A percentile compares a stretch with the other conserved stretches of the same genome.
phyloP scores from a whole-genome alignment of 2,888 invertebrate genomes.

The Diplazon laetatorius region DNA sequence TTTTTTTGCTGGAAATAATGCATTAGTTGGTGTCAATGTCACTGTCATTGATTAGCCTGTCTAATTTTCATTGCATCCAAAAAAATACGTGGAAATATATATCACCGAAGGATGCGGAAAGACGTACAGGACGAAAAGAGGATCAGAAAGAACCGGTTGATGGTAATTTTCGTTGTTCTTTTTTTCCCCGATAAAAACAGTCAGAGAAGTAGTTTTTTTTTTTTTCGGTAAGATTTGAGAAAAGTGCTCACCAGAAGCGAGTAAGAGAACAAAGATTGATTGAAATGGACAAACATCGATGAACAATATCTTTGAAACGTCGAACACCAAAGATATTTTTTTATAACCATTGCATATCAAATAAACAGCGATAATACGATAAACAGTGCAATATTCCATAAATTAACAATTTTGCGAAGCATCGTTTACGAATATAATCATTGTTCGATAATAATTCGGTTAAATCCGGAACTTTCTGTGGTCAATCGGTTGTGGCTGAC shows the following conservation, averaged over 20 bases:
- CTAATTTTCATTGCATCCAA: neutral
- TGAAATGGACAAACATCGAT: slow-evolving; percentile 17
- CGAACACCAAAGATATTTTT: slow-evolving; percentile 32
- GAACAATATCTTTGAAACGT: slow-evolving; percentile 6
- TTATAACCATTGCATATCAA: slow-evolving; percentile 13
- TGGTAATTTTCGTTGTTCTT: neutral
- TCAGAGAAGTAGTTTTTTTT: neutral
- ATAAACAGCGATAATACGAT: slow-evolving; percentile 31
- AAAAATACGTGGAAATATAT: neutral
- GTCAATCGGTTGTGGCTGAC: neutral
- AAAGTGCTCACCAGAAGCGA: too few relatives aligned
- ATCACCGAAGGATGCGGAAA: neutral
- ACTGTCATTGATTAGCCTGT: neutral
- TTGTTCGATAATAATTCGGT: neutral
- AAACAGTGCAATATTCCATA: slow-evolving; percentile 20
- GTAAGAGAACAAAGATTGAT: neutral
- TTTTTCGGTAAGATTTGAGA: too few relatives aligned
- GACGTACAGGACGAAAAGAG: neutral
- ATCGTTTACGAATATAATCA: neutral
- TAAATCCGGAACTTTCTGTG: slow-evolving; percentile 8
- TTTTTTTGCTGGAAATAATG: slow-evolving; percentile 54
- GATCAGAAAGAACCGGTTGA: neutral
- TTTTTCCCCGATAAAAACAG: neutral
- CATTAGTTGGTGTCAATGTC: slow-evolving; percentile 40
- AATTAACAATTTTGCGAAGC: slow-evolving; percentile 35